These are phyloP conservation scores for Vanacampus margaritifer DNA, from an alignment of 2,113 vertebrate genomes.

Conservation along the genomic window DNA sequence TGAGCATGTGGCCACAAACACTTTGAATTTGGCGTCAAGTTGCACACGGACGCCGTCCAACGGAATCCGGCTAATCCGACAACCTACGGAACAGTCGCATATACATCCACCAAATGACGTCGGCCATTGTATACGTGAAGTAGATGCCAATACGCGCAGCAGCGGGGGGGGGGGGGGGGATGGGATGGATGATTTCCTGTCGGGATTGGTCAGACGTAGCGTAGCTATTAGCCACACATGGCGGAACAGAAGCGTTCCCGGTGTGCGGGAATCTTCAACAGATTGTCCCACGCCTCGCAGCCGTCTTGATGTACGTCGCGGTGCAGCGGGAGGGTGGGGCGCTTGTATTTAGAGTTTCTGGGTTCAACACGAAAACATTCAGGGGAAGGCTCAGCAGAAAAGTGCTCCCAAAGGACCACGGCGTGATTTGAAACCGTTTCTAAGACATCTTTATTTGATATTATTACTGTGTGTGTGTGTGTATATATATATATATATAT, in stretches of 20 bases:
- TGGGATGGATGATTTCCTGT: neutral
- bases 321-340: neutral
- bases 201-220: constrained; percentile 12
- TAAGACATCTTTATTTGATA: too few species aligned
- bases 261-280: constrained; percentile 68
- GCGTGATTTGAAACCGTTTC: neutral
- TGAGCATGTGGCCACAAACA: too few species aligned
- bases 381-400: too few species aligned
- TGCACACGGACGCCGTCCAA: too few species aligned
- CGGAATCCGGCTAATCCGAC: too few species aligned
- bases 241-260: constrained; percentile 70
- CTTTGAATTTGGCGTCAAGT: too few species aligned
- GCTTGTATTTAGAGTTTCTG: neutral
- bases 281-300: constrained; percentile 67
- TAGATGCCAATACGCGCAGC: neutral
- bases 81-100: neutral
- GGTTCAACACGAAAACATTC: neutral
- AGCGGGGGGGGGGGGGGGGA: too few species aligned
- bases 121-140: neutral
- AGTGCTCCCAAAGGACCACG: too few species aligned
- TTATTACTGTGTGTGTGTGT: too few species aligned
- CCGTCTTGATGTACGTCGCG: constrained; percentile 65
- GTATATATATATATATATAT: too few species aligned
- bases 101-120: neutral
- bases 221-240: constrained; percentile 68